Base-by-base conservation (phyloP, 2,888 invertebrate species). In the Coelopa pilipes region DNA sequence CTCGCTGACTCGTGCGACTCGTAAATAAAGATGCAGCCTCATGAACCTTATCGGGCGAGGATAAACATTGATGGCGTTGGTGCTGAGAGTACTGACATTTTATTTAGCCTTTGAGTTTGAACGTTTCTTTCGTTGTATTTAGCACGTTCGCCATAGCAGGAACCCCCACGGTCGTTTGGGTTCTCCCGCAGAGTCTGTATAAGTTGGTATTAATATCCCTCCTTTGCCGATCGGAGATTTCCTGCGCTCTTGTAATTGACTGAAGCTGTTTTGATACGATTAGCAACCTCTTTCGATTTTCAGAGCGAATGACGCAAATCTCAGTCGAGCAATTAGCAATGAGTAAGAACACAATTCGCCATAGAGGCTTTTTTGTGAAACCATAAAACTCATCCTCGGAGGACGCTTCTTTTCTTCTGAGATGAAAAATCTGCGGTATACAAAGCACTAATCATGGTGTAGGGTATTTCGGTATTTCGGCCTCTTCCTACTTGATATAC, bases 251-350 rank as follows among this genome's bases (percentile, higher is more conserved):
- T 50, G 70, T 75, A 73, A 76, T 70, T 76, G 72, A 68, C 77
- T 80, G 76, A 81, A 80, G 77, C 80, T 79, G 79, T 79, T 77
- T 79, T 81, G 79, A 79, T 75, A 78, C 77, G 75, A 79, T 80
- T 81, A 79, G 78, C 77, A 77, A 69, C 19, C 34, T 68, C 45
- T 53, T 67, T 63, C n/a, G 34, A 34, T 34, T 34, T 34, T 7
- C 34, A 2, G 7, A 34, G 34, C 34, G 34, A 2, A 34, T 7
- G 34, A 7, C 34, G 34, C 34, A 4, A 34, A 34, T 7, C 34
- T 7, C 2, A 34, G 34, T 7, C 34, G 2, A 34, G 34, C 2
- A 34, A 34, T 34, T 34, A 2, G 4, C 7, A 34, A 34, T 34
- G 2, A 7, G 34, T 34, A 34, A 34, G 7, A n/a, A 7, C 4